Base-by-base conservation (phyloP, 2,888 invertebrate species). In the Ochlodes sylvanus region DNA sequence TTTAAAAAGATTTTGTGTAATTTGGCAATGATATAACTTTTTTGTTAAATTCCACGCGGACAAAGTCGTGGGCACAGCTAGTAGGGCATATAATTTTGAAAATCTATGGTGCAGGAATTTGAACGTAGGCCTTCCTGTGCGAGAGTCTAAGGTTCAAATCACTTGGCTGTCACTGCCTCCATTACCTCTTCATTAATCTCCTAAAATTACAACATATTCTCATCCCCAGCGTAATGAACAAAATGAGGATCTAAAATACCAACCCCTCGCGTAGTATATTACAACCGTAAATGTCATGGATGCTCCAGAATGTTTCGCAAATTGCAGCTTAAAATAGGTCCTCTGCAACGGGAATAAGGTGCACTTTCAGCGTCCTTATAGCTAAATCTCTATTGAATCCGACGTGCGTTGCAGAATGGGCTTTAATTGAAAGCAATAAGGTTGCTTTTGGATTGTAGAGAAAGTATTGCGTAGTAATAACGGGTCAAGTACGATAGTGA, bases 401-500 rank as follows among this genome's bases (percentile, higher is more conserved):
- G 10, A 38, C 38, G 19, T 50, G 5, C 63, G 55, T 42, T 21
- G 12, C n/a, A 61, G 62, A 55, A 21, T 57, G 17, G 2, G 42
- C 41, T 9, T 42, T 57, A 17, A 17, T 0, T 0, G 0, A 7
- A 2, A 12, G 21, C 19, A 0, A 55, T 66, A 71, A 27, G 56
- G 72, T 68, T 60, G 52, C 34, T 56, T 71, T 72, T 77, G 34
- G 17, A 7, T 9, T 27, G 60, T 56, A 27, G 44, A 47, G 60
- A 68, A 71, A 65, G 67, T 70, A 27, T 58, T 69, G 68, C 70
- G 70, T 71, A 77, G 74, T 71, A 76, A 74, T 71, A 75, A 75
- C 63, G 68, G 80, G 78, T 79, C 79, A 78, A 79, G 78, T 75
- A 79, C 78, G 75, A 70, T 77, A 63, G 73, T 80, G 80, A 80